Evolutionary conservation across 2,113 vertebrate species (phyloP), one percentile per base, ranked within the genome.

Genomic region (Amazona guildingii): DNA sequence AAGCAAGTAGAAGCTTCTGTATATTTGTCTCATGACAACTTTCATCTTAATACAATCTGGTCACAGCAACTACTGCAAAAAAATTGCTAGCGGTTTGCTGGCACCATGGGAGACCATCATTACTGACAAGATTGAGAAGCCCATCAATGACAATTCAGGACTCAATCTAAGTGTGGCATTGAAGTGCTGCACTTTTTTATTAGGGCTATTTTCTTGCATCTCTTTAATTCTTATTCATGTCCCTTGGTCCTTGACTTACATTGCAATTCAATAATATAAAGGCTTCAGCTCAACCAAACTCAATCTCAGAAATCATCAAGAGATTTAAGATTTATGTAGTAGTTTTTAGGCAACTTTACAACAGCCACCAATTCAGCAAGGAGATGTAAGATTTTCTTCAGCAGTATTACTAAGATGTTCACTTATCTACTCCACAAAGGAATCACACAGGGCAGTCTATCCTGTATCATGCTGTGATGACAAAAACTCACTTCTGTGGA

Each of bases 21-120:
- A 39, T 92, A 89, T 97, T 91, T 96, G 92, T 94, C 90, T 97
- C 96, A 75, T 78, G 95, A 97, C 95, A 97, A 97, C 88, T 96
- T 98, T 98, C 92, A 96, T 97, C 95, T 96, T 97, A 95, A 98
- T 92, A 96, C 78, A 97, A 96, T 97, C 90, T 94, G 83, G 95
- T 97, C 97, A 94, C 93, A 98, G 96, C 74, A 96, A 92, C 95
- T 92, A 96, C 96, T 93, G 92, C 83, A 97, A 94, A 97, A 97
- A 97, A 98, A 98, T 97, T 97, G 95, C 94, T 96, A 17, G n/a
- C 77, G 73, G 87, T 96, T 97, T 97, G 94, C 83, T 92, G 80
- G 90, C 97, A 97, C 97, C 86, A 87, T 93, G 91, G 96, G 97
- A 97, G 88, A 90, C 96, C 92, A 93, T 96, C 88, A 86, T 97